Percentiles rank a stretch among this genome's conserved stretches.
These are phyloP conservation scores for Tachina fera DNA, from an alignment of 2,888 invertebrate species.

Conservation along the genomic window DNA sequence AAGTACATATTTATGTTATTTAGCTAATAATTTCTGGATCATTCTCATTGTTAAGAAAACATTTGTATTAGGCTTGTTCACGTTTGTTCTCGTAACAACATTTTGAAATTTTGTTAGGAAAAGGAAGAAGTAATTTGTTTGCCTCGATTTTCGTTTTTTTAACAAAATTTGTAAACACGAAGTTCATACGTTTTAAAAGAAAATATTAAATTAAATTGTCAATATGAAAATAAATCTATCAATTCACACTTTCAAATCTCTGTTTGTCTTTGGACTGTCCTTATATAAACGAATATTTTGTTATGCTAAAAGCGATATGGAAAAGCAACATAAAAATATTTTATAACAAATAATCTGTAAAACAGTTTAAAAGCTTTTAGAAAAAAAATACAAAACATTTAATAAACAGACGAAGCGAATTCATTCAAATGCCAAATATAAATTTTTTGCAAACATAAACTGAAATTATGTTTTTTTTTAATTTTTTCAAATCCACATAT, in stretches of 20 bases:
- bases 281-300: conserved; percentile 21
- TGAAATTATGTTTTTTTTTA: conserved; percentile 36
- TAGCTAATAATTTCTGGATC: no score
- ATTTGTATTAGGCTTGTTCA: no score
- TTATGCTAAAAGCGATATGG: conserved; percentile 35
- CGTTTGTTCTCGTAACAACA: no score
- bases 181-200: no score
- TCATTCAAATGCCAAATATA: conserved; percentile 30
- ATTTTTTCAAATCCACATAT: background rate
- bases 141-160: no score
- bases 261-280: conserved; percentile 7
- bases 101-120: no score
- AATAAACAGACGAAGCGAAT: conserved; percentile 29
- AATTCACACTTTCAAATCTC: conserved; percentile 42
- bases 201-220: no score
- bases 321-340: conserved; percentile 20
- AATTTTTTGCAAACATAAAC: conserved; percentile 20
- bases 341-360: conserved; percentile 60
- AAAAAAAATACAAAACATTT: conserved; percentile 18
- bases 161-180: no score
- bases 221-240: background rate
- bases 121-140: no score
- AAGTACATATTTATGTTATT: no score
- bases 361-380: conserved; percentile 47
- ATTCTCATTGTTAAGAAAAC: no score